Base-by-base conservation (phyloP, 2,113 vertebrate genomes). In the Fulica atra region DNA sequence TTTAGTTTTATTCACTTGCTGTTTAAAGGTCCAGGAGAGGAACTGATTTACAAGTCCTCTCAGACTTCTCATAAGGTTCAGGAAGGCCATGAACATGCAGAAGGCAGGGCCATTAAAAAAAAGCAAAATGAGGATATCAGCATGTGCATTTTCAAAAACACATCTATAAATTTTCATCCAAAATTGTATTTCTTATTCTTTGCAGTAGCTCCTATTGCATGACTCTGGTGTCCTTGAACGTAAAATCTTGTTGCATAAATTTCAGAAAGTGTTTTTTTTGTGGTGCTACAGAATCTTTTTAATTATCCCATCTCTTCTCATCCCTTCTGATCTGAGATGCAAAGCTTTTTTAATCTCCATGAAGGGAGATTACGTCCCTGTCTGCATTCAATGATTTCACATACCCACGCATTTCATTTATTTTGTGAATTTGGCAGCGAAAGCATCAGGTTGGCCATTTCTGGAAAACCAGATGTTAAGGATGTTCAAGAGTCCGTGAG, bases 241-340 rank as follows among this genome's bases (percentile, higher is more conserved):
- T 91, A 81, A 86, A 63, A 53, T 78, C 86, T 84, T 81, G n/a
- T 74, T 78, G 61, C 3, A 7, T 60, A 81, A 83, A 50, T 80
- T 85, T 81, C 86, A 81, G 57, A 85, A 88, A 61, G 11, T 60
- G 24, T 81, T 95, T 93, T 80, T 80, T 73, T 73, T 94, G 29
- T 3, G 29, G 44, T 64, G 16, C 86, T 65, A 24, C n/a, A 61
- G 89, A 92, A 66, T 42, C 25, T 77, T 70, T 90, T 70, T 42
- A 82, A 65, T 91, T 65, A 85, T 61, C 25, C 36, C 4, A 1
- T 73, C 46, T 77, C 31, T 91, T 25, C 23, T 35, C 81, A 56
- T 36, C 50, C 56, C 7, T 4, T 73, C 73, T 89, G 50, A 77
- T 76, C 66, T 86, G 72, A 87, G 85, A 38, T 53, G 35, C 66